Evolutionary conservation across 2,113 vertebrate species (phyloP), one percentile per base, ranked within the genome.

Genomic region (Malurus elegans): DNA sequence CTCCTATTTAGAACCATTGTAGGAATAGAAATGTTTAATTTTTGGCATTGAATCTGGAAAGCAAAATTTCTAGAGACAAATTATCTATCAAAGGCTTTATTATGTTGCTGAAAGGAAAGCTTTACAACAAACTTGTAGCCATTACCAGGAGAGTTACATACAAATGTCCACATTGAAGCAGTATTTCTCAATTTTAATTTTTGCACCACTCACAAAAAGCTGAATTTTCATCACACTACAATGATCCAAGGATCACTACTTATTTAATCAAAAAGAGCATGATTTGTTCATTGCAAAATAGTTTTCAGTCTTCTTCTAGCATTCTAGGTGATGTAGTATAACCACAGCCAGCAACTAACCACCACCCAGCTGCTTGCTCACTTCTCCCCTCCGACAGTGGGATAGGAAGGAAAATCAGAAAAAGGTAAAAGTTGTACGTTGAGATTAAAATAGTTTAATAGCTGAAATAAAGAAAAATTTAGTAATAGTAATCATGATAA

Each of bases 291-390:
- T 42, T 58, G 34, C 13, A 71, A 60, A 12, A 45, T 28, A 31
- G 14, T 58, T 79, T 67, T 62, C 3, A 34, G 12, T 74, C 15
- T 54, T 48, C 38, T 38, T 38, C 38, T 38, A 4, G 2, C 16
- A 9, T 90, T 38, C 12, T 11, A 8, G 18, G 11, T 19, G 18
- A 16, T 80, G 18, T 66, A 4, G 12, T 32, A 58, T 23, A 58
- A 51, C 21, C 8, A 9, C 15, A 51, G 32, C 12, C 36, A 65
- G 3, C 10, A 66, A 11, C 9, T 57, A 14, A 65, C 12, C 18
- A 28, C 15, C 44, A 11, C 10, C 24, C 2, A 19, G 36, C 12
- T 13, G 4, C 12, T 50, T 0, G 0, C 16, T 56, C 74, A 20
- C 23, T 38, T 25, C 10, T 9, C 10, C 34, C 47, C 17, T 32